Evolutionary conservation across 1,140 invertebrate genomes (phyloP).

Genomic region (Trissolcus basalis): DNA sequence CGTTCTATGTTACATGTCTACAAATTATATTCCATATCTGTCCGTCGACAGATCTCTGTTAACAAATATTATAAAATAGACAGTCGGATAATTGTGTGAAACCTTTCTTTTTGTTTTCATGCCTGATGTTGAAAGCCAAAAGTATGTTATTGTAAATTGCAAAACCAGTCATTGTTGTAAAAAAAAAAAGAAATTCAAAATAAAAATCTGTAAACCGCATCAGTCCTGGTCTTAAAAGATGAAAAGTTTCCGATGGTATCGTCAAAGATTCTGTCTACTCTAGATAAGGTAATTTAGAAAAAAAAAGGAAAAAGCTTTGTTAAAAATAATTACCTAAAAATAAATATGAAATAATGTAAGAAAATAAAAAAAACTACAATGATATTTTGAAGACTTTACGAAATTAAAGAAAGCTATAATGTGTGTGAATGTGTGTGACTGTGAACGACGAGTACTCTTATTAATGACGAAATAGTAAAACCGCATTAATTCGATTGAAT

Average conservation of each 20-base stretch:
- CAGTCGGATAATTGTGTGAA: slow-evolving; percentile 26
- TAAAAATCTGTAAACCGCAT: too few species aligned
- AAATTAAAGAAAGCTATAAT: slow-evolving; percentile 32
- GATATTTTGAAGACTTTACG: slow-evolving; percentile 29
- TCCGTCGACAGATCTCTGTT: slow-evolving; percentile 43
- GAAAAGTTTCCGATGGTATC: too few species aligned
- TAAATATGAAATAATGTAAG: slow-evolving; percentile 5
- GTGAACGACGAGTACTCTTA: slow-evolving; percentile 31
- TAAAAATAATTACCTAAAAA: slow-evolving; percentile 22
- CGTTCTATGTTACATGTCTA: slow-evolving; percentile 49
- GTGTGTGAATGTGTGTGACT: slow-evolving; percentile 10
- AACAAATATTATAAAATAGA: slow-evolving; percentile 36
- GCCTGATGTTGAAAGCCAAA: slow-evolving; percentile 15
- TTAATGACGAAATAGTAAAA: slow-evolving; percentile 43
- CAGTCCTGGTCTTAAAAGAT: too few species aligned
- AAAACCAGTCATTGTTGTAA: neutral
- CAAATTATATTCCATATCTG: slow-evolving; percentile 46
- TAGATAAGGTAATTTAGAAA: too few species aligned
- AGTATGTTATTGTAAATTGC: slow-evolving; percentile 8
- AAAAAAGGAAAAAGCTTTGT: slow-evolving; percentile 17
- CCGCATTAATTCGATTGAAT: slow-evolving; percentile 39
- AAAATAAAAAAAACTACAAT: slow-evolving; percentile 24
- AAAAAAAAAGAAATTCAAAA: neutral
- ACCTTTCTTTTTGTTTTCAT: slow-evolving; percentile 16
- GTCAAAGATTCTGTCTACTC: too few species aligned